These are phyloP conservation scores for Platycheirus albimanus DNA, from an alignment of 2,888 invertebrate genomes.

Conservation along the genomic window DNA sequence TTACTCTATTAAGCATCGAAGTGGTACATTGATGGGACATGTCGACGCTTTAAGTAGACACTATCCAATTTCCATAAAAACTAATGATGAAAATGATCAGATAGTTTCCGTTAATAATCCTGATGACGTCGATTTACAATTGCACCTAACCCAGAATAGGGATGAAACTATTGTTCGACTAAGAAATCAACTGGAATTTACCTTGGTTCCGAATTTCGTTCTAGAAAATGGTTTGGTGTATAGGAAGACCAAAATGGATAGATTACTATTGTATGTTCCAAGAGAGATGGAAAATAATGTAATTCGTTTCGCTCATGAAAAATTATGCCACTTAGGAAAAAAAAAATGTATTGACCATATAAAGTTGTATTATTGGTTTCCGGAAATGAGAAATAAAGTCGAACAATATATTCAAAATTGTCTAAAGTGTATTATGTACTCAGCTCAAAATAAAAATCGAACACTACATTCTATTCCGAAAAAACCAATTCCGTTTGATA, in stretches of 20 bases:
- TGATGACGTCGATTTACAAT: background rate
- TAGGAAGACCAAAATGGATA: background rate
- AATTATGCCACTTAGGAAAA: too few relatives aligned
- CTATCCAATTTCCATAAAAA: too few relatives aligned
- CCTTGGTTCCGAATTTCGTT: background rate
- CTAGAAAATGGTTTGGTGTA: background rate
- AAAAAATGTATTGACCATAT: too few relatives aligned
- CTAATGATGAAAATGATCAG: conserved; percentile 1
- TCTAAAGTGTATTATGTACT: too few relatives aligned
- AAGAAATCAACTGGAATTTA: background rate
- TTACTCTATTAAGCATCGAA: conserved; percentile 17
- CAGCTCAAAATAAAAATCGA: background rate
- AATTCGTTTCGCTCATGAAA: too few relatives aligned
- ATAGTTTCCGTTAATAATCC: background rate
- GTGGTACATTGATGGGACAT: conserved; percentile 12
- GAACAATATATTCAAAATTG: too few relatives aligned
- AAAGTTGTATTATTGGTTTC: too few relatives aligned
- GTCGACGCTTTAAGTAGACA: too few relatives aligned
- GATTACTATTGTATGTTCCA: background rate
- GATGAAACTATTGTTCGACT: background rate
- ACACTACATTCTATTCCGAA: background rate
- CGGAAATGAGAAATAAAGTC: too few relatives aligned
- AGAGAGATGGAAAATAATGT: too few relatives aligned
- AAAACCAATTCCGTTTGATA: background rate
- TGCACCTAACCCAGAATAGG: background rate